Base-by-base conservation (phyloP, 2,113 vertebrate genomes). In the Megaptera novaeangliae region DNA sequence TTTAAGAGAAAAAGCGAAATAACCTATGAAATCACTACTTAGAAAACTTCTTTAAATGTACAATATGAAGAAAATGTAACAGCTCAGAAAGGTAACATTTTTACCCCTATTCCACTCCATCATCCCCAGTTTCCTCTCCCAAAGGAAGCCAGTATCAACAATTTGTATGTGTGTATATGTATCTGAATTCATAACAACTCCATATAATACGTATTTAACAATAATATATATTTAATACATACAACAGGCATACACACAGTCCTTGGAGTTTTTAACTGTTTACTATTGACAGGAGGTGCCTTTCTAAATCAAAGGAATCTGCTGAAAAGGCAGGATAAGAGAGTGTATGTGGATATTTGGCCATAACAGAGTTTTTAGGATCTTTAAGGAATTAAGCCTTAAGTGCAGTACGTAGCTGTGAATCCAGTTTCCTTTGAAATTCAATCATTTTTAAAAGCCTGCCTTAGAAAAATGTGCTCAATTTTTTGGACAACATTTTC, bases 291-390 rank as follows among this genome's bases (percentile, higher is more conserved):
- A 36, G 5, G 63, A 94, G 94, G 11, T 77, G 5, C 68, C 39
- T 92, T 92, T 83, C 80, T 93, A 93, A 92, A 87, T 87, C 74
- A 87, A 90, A 94, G 17, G n/a, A 80, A 63, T 63, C 41, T 57
- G 31, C 10, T 52, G 39, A 75, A 88, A 94, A 91, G 74, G 15
- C 29, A 55, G 25, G 34, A 69, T 39, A 63, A 46, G 21, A 80
- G 14, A 71, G 17, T 83, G 10, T n/a, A 15, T 57, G 8, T 82
- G 27, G 18, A 5, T 81, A 80, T 88, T 57, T 92, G 69, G 25
- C 68, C 29, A 3, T 34, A 72, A 80, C 29, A 86, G 69, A 91
- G 23, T 14, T 90, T 96, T 84, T 55, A 71, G 63, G 55, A 25
- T 89, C 36, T 34, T 36, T 90, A 81, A 52, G n/a, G 81, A 88